A percentile compares a stretch with the other conserved stretches of the same genome.
These are phyloP conservation scores for Halictus quadricinctus DNA, from an alignment of 2,888 invertebrate species.

Conservation along the genomic window DNA sequence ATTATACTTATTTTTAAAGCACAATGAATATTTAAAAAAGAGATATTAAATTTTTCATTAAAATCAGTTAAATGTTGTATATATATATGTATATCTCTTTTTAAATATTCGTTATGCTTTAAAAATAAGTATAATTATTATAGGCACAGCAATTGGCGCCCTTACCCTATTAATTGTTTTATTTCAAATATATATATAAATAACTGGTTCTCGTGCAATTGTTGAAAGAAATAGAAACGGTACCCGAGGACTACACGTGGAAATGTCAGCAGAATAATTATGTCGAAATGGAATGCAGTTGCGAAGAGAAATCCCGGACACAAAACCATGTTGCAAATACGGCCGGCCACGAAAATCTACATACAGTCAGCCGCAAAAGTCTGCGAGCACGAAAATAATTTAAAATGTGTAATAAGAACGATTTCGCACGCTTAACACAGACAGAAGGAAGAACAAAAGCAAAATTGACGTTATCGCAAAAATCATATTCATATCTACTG, in stretches of 20 bases:
- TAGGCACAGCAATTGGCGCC: too few relatives aligned
- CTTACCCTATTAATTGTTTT: too few relatives aligned
- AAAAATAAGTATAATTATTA: too few relatives aligned
- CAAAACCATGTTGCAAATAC: conserved; percentile 2
- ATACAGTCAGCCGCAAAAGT: not conserved
- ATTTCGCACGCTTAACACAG: too few relatives aligned
- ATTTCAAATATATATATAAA: too few relatives aligned
- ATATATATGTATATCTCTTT: too few relatives aligned
- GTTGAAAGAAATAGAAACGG: not conserved
- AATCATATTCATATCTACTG: not conserved
- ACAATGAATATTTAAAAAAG: too few relatives aligned
- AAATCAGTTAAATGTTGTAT: too few relatives aligned
- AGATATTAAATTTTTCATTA: too few relatives aligned
- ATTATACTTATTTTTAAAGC: too few relatives aligned
- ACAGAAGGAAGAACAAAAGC: not conserved
- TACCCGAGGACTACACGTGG: not conserved
- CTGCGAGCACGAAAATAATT: not conserved
- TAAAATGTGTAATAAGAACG: not conserved
- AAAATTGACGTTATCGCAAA: not conserved
- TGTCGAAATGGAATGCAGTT: conserved; percentile 6
- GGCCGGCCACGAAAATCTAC: conserved; percentile 1
- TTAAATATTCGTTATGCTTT: too few relatives aligned
- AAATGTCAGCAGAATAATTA: not conserved
- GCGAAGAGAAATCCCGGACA: not conserved
- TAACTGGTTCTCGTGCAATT: not conserved